These are phyloP conservation scores for Scaptomyza reducta DNA, from an alignment of 2,888 invertebrate genomes.

Conservation along the genomic window DNA sequence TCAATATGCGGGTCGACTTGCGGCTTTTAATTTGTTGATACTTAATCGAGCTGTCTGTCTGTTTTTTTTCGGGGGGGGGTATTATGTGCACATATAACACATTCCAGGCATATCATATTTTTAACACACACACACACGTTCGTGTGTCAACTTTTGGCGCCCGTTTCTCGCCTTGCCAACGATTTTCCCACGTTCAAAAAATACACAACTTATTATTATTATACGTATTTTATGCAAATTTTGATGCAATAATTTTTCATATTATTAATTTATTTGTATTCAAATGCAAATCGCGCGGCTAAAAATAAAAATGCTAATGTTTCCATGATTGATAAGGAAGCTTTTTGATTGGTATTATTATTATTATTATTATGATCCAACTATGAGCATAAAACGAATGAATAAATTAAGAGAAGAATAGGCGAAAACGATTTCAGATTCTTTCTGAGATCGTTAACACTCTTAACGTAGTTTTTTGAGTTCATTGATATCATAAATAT, in stretches of 20 bases:
- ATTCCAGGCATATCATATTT: slow-evolving; percentile 43
- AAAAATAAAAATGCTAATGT: slow-evolving; percentile 39
- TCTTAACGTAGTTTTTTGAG: slow-evolving; percentile 9
- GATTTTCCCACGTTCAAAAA: slow-evolving; percentile 53
- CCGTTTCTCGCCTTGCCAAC: slow-evolving; percentile 22
- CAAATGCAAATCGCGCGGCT: slow-evolving; percentile 45
- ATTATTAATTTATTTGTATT: slow-evolving; percentile 43
- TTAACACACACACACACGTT: slow-evolving; percentile 3
- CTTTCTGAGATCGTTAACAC: not conserved
- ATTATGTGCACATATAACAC: slow-evolving; percentile 1
- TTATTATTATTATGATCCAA: no score
- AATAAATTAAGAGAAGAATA: slow-evolving; percentile 5
- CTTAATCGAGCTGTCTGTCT: slow-evolving; percentile 27
- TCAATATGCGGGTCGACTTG: slow-evolving; percentile 61
- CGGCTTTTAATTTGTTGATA: slow-evolving; percentile 63
- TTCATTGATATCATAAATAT: slow-evolving; percentile 28
- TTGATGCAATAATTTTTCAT: slow-evolving; percentile 34
- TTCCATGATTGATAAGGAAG: slow-evolving; percentile 71
- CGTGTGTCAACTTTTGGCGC: slow-evolving; percentile 55
- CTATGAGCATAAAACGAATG: no score
- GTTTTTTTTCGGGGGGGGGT: not conserved
- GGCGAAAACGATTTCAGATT: slow-evolving; percentile 12
- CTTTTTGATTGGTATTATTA: slow-evolving; percentile 51
- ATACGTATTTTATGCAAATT: slow-evolving; percentile 51
- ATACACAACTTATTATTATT: not conserved